phyloP scores from a whole-genome alignment of 2,797 vertebrate genomes.

The Melanotaenia maccullochi region DNA sequence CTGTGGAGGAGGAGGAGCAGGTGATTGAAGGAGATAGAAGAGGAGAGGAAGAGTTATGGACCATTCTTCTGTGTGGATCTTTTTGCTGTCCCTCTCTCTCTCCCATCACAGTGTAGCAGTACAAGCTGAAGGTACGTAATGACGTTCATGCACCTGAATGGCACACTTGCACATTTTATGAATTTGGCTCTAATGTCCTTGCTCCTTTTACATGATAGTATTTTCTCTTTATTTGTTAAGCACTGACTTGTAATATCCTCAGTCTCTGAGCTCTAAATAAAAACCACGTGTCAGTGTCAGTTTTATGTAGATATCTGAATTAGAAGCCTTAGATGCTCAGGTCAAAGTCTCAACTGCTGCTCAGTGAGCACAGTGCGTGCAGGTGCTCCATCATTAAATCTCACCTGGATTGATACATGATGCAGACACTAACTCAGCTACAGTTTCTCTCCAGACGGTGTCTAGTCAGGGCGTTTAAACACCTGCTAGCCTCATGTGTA shows the following conservation, averaged over 20 bases:
- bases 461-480: slow-evolving; percentile 65
- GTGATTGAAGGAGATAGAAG: slow-evolving; percentile 56
- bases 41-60: slow-evolving; percentile 76
- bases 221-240: not conserved
- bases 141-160: not conserved
- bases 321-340: slow-evolving; percentile 23
- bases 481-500: slow-evolving; percentile 73
- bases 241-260: not conserved
- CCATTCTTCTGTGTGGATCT: slow-evolving; percentile 70
- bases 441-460: slow-evolving; percentile 35
- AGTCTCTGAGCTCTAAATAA: slow-evolving; percentile 12
- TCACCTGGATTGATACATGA: slow-evolving; percentile 54
- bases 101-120: slow-evolving; percentile 64
- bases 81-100: slow-evolving; percentile 77
- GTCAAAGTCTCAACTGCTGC: slow-evolving; percentile 39
- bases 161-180: not conserved
- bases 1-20: slow-evolving; percentile 43
- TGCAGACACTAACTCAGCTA: slow-evolving; percentile 39
- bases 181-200: not conserved
- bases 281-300: slow-evolving; percentile 36
- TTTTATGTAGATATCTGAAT: slow-evolving; percentile 41
- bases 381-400: slow-evolving; percentile 56
- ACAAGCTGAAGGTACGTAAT: slow-evolving; percentile 81
- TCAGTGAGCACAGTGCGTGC: slow-evolving; percentile 36
- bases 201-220: not conserved